These are phyloP conservation scores for Drosophila dunni DNA, from an alignment of 1,140 invertebrate genomes.

Conservation along the genomic window DNA sequence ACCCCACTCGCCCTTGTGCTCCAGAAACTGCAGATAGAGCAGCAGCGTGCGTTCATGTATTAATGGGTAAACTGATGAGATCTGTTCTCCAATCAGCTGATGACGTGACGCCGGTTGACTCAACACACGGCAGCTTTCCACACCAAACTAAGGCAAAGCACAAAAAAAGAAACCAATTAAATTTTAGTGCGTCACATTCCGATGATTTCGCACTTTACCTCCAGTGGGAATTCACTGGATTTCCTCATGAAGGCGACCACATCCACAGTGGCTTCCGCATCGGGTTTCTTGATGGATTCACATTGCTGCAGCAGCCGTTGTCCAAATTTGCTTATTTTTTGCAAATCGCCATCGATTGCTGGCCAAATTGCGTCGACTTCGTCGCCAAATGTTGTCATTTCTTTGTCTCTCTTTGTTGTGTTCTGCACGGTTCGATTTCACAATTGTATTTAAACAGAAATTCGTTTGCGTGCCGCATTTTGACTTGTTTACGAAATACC, in stretches of 20 bases:
- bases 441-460: constrained; percentile 22
- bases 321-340: constrained; percentile 40
- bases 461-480: constrained; percentile 13
- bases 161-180: too few relatives aligned
- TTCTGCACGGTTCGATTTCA: constrained; percentile 23
- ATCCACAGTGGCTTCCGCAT: background rate
- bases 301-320: constrained; percentile 41
- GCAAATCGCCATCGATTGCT: constrained; percentile 3
- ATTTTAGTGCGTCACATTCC: too few relatives aligned
- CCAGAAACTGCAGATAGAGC: constrained; percentile 72
- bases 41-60: constrained; percentile 76
- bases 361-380: constrained; percentile 60
- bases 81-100: constrained; percentile 34
- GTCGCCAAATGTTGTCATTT: constrained; percentile 53
- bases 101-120: constrained; percentile 37
- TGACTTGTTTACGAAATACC: constrained; percentile 14
- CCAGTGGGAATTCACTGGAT: constrained; percentile 49
- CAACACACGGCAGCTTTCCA: constrained; percentile 56
- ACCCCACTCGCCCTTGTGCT: constrained; percentile 76
- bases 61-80: constrained; percentile 70
- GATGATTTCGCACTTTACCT: background rate
- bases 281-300: constrained; percentile 29
- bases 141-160: constrained; percentile 45
- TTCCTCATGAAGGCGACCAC: constrained; percentile 9
- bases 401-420: background rate